Percentiles rank a stretch among this genome's conserved stretches.
Evolutionary conservation across 2,888 invertebrate genomes (phyloP).

Genomic region (Nomada hirtipes): DNA sequence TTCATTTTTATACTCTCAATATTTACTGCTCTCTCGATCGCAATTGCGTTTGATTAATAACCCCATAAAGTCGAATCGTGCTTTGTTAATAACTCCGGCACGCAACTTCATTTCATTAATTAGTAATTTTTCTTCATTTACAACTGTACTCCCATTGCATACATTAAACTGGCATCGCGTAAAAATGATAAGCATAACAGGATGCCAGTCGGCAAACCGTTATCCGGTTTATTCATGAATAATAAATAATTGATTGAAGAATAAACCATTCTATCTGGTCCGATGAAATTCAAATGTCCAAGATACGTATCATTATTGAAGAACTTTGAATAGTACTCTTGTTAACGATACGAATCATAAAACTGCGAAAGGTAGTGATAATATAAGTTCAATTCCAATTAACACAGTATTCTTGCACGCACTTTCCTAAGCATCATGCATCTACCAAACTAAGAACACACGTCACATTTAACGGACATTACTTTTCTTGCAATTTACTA

Average conservation of each 20-base stretch:
- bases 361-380: no score
- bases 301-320: not conserved
- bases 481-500: no score
- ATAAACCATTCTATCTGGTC: not conserved
- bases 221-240: not conserved
- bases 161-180: not conserved
- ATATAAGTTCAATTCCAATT: no score
- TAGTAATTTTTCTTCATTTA: not conserved
- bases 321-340: no score
- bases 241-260: not conserved
- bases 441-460: no score
- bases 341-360: no score
- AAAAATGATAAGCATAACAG: not conserved
- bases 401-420: no score
- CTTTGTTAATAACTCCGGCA: no score
- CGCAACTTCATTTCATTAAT: not conserved
- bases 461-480: no score
- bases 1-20: no score
- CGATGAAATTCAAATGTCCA: not conserved
- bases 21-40: no score
- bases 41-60: not conserved
- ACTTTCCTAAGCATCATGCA: no score
- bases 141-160: not conserved
- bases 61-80: not conserved
- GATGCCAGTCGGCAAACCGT: not conserved